A percentile compares a stretch with the other conserved stretches of the same genome.
phyloP scores from a whole-genome alignment of 1,140 invertebrate genomes.

The Alviniconcha marisindica region DNA sequence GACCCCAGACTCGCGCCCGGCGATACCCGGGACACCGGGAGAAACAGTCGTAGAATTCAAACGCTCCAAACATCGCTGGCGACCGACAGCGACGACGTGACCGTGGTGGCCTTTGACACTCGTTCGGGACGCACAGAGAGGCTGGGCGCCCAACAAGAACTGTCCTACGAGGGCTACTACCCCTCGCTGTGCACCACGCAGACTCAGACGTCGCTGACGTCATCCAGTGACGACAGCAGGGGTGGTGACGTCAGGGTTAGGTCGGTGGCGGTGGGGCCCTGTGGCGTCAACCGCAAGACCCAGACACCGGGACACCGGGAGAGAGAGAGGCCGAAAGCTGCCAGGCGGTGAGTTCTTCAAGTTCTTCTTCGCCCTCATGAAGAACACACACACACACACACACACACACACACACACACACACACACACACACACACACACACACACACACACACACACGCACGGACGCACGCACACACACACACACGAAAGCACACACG shows the following conservation, averaged over 20 bases:
- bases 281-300: constrained; percentile 6
- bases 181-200: not conserved
- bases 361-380: not conserved
- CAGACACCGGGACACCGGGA: not conserved
- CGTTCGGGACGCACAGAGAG: too few relatives aligned
- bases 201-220: constrained; percentile 33
- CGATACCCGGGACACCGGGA: too few relatives aligned
- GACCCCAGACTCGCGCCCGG: too few relatives aligned
- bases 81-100: too few relatives aligned
- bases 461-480: not conserved
- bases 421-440: not conserved
- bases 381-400: not conserved
- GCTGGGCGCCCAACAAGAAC: not conserved
- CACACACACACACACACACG: not conserved
- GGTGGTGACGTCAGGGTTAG: not conserved
- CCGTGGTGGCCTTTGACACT: too few relatives aligned
- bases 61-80: too few relatives aligned
- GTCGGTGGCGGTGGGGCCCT: constrained; percentile 24
- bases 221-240: constrained; percentile 28
- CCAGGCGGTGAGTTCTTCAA: too few relatives aligned
- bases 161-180: not conserved
- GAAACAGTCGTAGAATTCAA: too few relatives aligned
- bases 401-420: constrained; percentile 13
- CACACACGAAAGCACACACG: not conserved
- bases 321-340: not conserved